Evolutionary conservation across 2,888 invertebrate species (phyloP), one percentile per base, ranked within the genome.

Genomic region (Ormyrus thymus): DNA sequence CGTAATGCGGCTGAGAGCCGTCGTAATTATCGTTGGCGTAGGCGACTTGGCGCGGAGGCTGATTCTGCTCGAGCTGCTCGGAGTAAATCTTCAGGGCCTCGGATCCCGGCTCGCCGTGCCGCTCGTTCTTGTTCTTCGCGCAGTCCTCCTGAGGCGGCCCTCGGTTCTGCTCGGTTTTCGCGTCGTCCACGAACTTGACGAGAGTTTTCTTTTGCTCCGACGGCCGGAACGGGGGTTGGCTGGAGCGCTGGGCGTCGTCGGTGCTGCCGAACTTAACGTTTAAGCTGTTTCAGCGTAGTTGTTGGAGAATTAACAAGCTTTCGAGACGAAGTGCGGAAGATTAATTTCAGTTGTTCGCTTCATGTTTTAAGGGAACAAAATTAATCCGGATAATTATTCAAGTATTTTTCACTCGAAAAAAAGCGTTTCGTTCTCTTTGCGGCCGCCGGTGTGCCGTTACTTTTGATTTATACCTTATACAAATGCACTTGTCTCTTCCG

Each of bases 171-270:
- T 29, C n/a, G 56, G 0, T 29, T 4, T 65, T 13, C 1, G 53
- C 51, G 50, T 79, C 70, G 29, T 81, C 76, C 45, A 51, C 61
- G 56, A 78, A 78, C 58, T 73, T 81, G 0, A 81, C 78, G 13
- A 51, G 50, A 29, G 64, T 81, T n/a, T 45, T 15, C 13, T 72
- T 61, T 1, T 59, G 13, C 5, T 75, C 50, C 2, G 56, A 61
- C 4, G 76, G 56, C 1, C 69, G 69, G 7, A 71, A 65, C 0
- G 65, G 15, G 1, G 64, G 61, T 0, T 45, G 51, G 59, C 6
- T 59, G 9, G 3, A 8, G 45, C 7, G 7, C 51, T 76, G 29
- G 7, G 29, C 46, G 0, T 66, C 51, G 4, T 58, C 43, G 6
- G 48, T 50, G 50, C 68, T 62, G 6, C 48, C 66, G 10, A 79